Conservation (phyloP, 2,888 invertebrate species). For the Lissocephala sabroskyi region DNA sequence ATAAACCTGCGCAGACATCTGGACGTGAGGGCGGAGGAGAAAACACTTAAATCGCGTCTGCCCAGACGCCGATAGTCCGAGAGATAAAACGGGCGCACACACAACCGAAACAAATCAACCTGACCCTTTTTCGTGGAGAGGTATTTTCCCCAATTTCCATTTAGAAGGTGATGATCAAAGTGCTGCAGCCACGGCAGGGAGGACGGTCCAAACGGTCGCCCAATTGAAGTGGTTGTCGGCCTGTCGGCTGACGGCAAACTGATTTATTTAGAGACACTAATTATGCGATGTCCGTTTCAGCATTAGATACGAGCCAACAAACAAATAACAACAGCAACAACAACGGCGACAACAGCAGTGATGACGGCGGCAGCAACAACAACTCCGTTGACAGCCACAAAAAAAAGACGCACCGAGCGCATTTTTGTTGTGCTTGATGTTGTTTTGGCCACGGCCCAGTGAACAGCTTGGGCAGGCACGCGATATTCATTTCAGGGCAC, state of each 20-base stretch:
- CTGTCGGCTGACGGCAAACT: conserved; percentile 33
- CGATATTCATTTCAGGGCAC: conserved; percentile 40
- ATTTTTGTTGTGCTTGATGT: conserved; percentile 42
- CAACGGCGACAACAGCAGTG: conserved; percentile 18
- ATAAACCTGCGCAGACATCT: conserved; percentile 39
- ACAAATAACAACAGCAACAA: conserved; percentile 23
- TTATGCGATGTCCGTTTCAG: conserved; percentile 40
- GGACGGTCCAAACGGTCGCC: too few relatives aligned
- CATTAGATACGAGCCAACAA: conserved; percentile 29
- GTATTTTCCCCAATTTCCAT: too few relatives aligned
- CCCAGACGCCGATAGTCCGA: conserved; percentile 20
- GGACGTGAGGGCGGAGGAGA: conserved; percentile 12
- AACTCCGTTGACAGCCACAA: conserved; percentile 47
- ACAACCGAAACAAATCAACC: conserved; percentile 13
- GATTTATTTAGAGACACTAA: conserved; percentile 58
- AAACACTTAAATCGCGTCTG: conserved; percentile 51
- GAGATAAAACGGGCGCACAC: conserved; percentile 28
- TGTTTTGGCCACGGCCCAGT: conserved; percentile 53
- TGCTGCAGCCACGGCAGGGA: too few relatives aligned
- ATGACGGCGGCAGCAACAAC: conserved; percentile 21
- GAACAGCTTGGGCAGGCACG: conserved; percentile 38
- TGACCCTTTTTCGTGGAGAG: background rate
- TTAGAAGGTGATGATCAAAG: background rate
- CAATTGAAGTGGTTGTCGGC: background rate
- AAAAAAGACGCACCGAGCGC: conserved; percentile 22